Conservation (phyloP, 2,113 vertebrate genomes). For the Zingel zingel region DNA sequence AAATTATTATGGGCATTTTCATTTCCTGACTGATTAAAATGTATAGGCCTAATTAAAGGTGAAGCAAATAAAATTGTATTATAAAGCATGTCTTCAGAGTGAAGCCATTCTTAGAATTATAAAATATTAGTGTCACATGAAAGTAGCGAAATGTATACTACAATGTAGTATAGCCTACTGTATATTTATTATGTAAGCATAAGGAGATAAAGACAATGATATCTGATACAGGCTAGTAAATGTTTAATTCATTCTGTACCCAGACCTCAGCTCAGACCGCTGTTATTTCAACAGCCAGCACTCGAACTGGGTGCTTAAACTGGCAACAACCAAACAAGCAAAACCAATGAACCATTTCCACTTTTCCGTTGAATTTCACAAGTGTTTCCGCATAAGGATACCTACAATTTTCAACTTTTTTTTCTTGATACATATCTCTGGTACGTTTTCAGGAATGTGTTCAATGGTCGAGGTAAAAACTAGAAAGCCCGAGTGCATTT, state of each 20-base stretch:
- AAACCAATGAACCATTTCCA: constrained; percentile 8
- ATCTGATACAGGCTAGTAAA: background rate
- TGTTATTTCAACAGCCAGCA: background rate
- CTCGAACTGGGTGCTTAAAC: background rate
- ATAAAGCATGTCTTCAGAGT: background rate
- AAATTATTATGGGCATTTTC: too few species aligned
- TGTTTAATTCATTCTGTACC: background rate
- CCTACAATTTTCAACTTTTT: background rate
- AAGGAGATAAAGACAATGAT: background rate
- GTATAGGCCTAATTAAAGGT: background rate
- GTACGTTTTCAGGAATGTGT: background rate
- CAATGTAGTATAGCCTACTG: background rate
- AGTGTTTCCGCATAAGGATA: constrained; percentile 25
- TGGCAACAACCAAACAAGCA: background rate
- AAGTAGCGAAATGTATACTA: background rate
- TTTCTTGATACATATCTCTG: background rate
- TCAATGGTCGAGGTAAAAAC: background rate
- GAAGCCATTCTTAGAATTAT: background rate
- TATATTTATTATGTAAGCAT: background rate
- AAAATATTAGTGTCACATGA: background rate
- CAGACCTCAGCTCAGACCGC: background rate
- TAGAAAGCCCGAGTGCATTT: background rate
- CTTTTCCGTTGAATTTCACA: constrained; percentile 12
- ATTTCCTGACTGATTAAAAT: background rate
- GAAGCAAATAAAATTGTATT: background rate